Evolutionary conservation across 2,888 invertebrate genomes (phyloP).

Genomic region (Lasioglossum figueresi): DNA sequence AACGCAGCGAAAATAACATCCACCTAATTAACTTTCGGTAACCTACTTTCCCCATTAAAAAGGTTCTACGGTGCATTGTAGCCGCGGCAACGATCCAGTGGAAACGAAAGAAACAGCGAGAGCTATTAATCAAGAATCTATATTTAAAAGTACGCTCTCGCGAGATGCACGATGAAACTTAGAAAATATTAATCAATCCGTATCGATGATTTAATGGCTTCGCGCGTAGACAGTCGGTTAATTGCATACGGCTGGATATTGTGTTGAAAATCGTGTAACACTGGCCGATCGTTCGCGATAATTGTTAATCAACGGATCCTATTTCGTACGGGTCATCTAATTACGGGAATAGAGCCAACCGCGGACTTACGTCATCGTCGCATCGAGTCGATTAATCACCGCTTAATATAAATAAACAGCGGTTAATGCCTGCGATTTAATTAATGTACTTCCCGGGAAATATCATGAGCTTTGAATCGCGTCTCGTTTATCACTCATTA

Average conservation of each 20-base stretch:
- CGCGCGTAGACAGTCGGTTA: background rate
- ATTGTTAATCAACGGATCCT: slow-evolving; percentile 10
- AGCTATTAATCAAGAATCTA: background rate
- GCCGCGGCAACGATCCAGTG: background rate
- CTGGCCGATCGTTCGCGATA: background rate
- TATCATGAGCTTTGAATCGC: background rate
- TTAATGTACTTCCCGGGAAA: background rate
- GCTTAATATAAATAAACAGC: background rate
- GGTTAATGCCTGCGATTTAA: background rate
- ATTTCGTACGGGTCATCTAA: background rate
- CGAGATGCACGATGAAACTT: background rate
- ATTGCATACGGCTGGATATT: background rate
- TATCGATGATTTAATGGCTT: slow-evolving; percentile 21
- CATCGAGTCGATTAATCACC: background rate
- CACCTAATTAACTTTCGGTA: background rate
- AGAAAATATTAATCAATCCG: slow-evolving; percentile 31
- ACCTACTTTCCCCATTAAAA: background rate
- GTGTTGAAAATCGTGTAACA: slow-evolving; percentile 2
- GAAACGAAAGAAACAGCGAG: background rate
- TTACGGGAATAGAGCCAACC: background rate
- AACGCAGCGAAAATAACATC: background rate
- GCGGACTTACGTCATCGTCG: background rate
- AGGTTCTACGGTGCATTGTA: no score
- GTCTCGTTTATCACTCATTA: background rate
- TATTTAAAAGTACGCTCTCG: background rate